Evolutionary conservation across 64 coral and sea anemone species (phyloP), one percentile per base, ranked within the genome.

Genomic region (Actinia equina): DNA sequence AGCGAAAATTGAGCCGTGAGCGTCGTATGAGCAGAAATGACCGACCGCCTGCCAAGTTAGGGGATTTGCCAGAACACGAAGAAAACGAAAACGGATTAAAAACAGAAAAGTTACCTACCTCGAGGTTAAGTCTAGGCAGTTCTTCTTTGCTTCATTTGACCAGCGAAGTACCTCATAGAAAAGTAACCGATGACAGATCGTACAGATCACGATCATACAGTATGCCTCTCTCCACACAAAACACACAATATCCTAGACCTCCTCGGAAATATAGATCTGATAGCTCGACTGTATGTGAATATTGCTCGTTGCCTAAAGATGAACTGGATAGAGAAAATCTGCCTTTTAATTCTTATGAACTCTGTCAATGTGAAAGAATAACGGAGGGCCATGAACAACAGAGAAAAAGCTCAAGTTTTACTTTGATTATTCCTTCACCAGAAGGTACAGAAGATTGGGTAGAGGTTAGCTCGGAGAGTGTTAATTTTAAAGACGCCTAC

Each of bases 31-130:
- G 94, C 65, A 87, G 90, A 8, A 89, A 92, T 77, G 94, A 95
- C 18, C 82, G 88, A 86, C 16, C 82, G 13, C 4, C 76, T 27
- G 70, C 76, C 22, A 89, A 84, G 23, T 90, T 95, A 26, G 91
- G 91, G 74, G 90, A 95, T 43, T 64, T 95, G 1, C 87, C 85
- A 19, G 94, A 95, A 44, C 91, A 95, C 17, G 93, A 95, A 42
- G 89, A 95, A 81, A 51, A 76, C 19, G 90, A 91, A 60, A 43
- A 80, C 43, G 22, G 65, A 91, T 17, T 51, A 4, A 55, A 76
- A 64, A 4, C 37, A 16, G 44, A 77, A 77, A 26, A 85, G 43
- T 71, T 52, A 59, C 14, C 22, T 30, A 41, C 86, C 51, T 77
- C 52, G 85, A 63, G 12, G 88, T 18, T 1, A 25, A 88, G 12